Percentiles rank a stretch among this genome's conserved stretches.
phyloP scores from a whole-genome alignment of 2,113 vertebrate species.

The Catharus fuscescens region DNA sequence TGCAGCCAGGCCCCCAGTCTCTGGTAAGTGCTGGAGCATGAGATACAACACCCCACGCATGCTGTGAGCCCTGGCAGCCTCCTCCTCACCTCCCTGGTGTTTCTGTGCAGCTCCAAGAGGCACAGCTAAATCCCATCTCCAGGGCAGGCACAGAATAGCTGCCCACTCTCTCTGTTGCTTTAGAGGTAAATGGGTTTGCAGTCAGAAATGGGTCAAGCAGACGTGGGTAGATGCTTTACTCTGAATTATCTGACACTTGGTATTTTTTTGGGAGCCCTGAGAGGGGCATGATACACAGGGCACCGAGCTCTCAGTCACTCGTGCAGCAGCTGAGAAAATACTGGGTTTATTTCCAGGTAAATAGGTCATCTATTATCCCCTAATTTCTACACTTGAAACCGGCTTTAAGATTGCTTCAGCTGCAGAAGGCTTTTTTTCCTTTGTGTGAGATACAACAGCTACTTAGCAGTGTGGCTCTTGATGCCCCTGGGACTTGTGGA shows the following conservation, averaged over 20 bases:
- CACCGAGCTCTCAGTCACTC: not conserved
- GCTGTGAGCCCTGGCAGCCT: not conserved
- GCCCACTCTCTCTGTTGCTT: not conserved
- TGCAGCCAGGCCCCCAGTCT: slow-evolving; percentile 23
- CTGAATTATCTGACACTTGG: not conserved
- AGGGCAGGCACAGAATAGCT: not conserved
- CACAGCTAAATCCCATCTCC: not conserved
- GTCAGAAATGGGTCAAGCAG: not conserved
- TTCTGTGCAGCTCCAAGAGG: not conserved
- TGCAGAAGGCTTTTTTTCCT: not conserved
- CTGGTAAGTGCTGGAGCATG: slow-evolving; percentile 45
- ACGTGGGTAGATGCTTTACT: not conserved
- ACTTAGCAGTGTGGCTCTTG: not conserved
- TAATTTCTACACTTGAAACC: slow-evolving; percentile 22
- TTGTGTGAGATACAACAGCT: slow-evolving; percentile 20
- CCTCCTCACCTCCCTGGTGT: not conserved
- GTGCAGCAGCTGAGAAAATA: slow-evolving; percentile 19
- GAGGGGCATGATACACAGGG: not conserved
- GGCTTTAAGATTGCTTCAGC: slow-evolving; percentile 16
- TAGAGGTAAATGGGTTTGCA: not conserved
- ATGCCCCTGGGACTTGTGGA: not conserved
- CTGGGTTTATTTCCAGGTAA: slow-evolving; percentile 26
- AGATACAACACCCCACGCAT: not conserved
- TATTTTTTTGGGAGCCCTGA: not conserved
- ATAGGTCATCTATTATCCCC: not conserved